Percentiles rank a stretch among this genome's conserved stretches.
Evolutionary conservation across 2,797 vertebrate genomes (phyloP).

Genomic region (Semotilus atromaculatus): DNA sequence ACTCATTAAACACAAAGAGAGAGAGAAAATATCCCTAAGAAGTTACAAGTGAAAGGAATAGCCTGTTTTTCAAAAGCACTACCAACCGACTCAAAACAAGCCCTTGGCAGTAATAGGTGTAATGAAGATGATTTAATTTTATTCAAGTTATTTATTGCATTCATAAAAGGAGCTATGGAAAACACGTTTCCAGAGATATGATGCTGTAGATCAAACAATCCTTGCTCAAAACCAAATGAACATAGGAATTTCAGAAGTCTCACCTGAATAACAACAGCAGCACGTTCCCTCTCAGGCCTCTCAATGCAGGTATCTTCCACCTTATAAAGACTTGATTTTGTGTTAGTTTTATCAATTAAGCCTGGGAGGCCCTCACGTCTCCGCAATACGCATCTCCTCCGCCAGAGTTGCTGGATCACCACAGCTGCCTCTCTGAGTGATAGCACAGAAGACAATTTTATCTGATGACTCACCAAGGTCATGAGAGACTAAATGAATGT

Average conservation of each 20-base stretch:
- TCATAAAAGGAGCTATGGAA: constrained; percentile 45
- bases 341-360: constrained; percentile 55
- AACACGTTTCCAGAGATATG: constrained; percentile 24
- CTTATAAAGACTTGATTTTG: constrained; percentile 25
- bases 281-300: constrained; percentile 58
- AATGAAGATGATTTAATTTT: constrained; percentile 58
- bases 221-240: neutral
- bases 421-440: constrained; percentile 73
- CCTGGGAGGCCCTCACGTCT: constrained; percentile 63
- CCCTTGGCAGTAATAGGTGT: constrained; percentile 45
- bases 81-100: constrained; percentile 46
- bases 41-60: constrained; percentile 50
- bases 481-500: constrained; percentile 47
- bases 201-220: constrained; percentile 20
- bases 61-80: constrained; percentile 66
- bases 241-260: neutral
- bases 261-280: constrained; percentile 92
- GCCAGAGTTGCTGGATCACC: constrained; percentile 77
- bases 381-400: constrained; percentile 63
- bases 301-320: constrained; percentile 21
- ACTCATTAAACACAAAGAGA: constrained; percentile 79
- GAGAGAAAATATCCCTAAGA: constrained; percentile 62
- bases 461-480: constrained; percentile 41
- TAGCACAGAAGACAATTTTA: constrained; percentile 56
- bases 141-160: constrained; percentile 44